These are phyloP conservation scores for Patella vulgata DNA, from an alignment of 1,140 invertebrate species.

Conservation along the genomic window DNA sequence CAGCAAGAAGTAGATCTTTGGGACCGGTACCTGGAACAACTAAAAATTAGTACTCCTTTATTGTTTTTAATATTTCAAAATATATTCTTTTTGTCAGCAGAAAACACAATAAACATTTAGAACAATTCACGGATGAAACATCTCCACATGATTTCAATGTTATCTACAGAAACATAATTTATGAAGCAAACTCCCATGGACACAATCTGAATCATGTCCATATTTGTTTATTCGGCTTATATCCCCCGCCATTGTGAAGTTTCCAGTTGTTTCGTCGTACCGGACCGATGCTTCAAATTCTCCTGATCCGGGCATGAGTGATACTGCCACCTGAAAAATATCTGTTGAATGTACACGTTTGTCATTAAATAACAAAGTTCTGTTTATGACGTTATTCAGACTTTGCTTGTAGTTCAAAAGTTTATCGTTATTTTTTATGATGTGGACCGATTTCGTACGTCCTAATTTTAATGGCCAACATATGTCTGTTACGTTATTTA, in stretches of 20 bases:
- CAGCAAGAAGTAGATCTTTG: too few species aligned
- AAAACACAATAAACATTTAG: too few species aligned
- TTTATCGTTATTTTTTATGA: slow-evolving; percentile 33
- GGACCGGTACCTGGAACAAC: too few species aligned
- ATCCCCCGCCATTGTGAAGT: slow-evolving; percentile 51
- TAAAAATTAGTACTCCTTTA: too few species aligned
- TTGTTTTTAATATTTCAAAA: too few species aligned
- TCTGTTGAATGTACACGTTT: slow-evolving; percentile 37
- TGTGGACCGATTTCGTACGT: slow-evolving; percentile 40
- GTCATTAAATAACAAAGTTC: slow-evolving; percentile 42
- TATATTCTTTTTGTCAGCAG: too few species aligned
- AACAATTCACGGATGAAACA: too few species aligned
- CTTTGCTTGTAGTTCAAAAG: slow-evolving; percentile 45
- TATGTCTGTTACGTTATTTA: slow-evolving; percentile 13
- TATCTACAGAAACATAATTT: slow-evolving; percentile 61
- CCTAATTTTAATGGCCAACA: too few species aligned
- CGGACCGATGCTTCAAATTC: slow-evolving; percentile 59
- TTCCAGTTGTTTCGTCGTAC: too few species aligned
- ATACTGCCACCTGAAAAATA: slow-evolving; percentile 55
- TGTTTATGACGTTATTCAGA: slow-evolving; percentile 49
- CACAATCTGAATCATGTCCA: slow-evolving; percentile 55
- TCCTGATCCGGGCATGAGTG: slow-evolving; percentile 52
- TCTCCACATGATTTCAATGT: too few species aligned
- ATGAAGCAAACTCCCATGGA: slow-evolving; percentile 51
- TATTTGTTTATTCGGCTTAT: slow-evolving; percentile 63